Base-by-base conservation (phyloP, 2,113 vertebrate genomes). In the Physeter macrocephalus region DNA sequence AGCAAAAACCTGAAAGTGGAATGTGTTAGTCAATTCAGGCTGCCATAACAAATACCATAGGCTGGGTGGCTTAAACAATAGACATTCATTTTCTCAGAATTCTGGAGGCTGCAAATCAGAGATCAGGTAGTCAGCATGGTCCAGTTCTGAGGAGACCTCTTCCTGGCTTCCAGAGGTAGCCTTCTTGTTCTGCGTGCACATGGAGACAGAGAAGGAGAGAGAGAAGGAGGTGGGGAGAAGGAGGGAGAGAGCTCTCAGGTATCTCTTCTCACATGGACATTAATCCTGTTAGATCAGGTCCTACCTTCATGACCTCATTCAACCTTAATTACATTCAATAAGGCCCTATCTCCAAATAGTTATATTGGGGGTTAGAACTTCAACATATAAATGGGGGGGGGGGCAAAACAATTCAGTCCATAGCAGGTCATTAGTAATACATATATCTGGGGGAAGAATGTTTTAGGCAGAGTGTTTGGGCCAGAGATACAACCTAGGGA, bases 401-500 rank as follows among this genome's bases (percentile, higher is more conserved):
- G 31, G 34, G 8, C 31, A 17, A 61, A 25, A 93, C 34, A 90
- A 43, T 59, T 75, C 46, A 74, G 66, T 67, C 57, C 29, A n/a
- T 41, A 41, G 4, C 11, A 74, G 59, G 23, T 49, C 36, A 34
- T 74, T 12, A 82, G 66, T 46, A 62, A 61, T 61, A 4, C 4
- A 62, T 77, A 25, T 71, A 83, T 39, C 77, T 78, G 23, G 31
- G 17, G 20, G 31, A 82, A 88, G 52, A 84, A 83, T 43, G 41
- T 84, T 78, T 92, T 89, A 92, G 84, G 69, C 25, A 92, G 77
- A 74, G n/a, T 62, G 31, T 83, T 49, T 95, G 75, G n/a, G 25
- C 25, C 52, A 69, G 69, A 88, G n/a, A 61, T 61, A 36, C 25
- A 83, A 81, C 14, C 83, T 66, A 54, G 43, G 83, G 59, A 62